Evolutionary conservation across 2,113 vertebrate genomes (phyloP).

Genomic region (Podarcis cretensis): DNA sequence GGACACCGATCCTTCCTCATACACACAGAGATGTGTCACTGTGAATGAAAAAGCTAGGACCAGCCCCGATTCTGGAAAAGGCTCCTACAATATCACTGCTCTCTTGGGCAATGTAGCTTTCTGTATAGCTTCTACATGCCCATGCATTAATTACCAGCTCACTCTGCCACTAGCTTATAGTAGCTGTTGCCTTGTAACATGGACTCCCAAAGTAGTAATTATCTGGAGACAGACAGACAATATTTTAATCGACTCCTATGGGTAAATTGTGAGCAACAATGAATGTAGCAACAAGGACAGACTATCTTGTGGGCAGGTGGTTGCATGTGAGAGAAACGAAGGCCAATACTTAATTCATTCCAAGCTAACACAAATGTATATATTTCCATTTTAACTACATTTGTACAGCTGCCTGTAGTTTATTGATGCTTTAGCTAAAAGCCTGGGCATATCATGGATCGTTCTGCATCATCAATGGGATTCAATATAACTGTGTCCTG

Average conservation of each 20-base stretch:
- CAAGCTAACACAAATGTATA: neutral
- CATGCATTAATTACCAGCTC: rapidly evolving
- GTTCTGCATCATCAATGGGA: neutral
- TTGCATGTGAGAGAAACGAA: neutral
- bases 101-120: neutral
- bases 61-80: neutral
- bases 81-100: neutral
- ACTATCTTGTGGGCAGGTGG: neutral
- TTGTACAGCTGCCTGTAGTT: neutral
- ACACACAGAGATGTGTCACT: neutral
- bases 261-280: neutral
- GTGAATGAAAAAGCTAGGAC: neutral
- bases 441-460: neutral
- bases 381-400: neutral
- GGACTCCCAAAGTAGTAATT: neutral
- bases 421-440: neutral
- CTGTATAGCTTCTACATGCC: neutral
- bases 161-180: neutral
- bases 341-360: neutral
- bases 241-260: neutral
- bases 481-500: neutral
- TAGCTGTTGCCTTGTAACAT: neutral
- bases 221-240: neutral
- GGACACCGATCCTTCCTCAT: no score
- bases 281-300: neutral